Base-by-base conservation (phyloP, 2,888 invertebrate species). In the Rhagophthalmus giganteus region DNA sequence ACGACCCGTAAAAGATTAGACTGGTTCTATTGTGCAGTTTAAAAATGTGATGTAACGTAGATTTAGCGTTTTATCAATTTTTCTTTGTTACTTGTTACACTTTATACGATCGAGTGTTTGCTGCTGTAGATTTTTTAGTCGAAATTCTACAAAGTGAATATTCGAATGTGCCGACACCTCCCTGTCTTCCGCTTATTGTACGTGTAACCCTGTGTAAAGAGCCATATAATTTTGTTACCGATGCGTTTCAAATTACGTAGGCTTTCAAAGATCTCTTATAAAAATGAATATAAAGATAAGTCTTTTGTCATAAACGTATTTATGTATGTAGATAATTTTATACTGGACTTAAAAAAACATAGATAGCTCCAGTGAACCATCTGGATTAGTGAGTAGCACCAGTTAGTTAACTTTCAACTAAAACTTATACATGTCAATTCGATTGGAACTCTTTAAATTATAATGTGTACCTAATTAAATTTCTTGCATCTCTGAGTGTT, bases 401-500 rank as follows among this genome's bases (percentile, higher is more conserved):
- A 6, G n/a, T 3, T 7, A 65, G 60, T 57, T 63, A 58, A 62
- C 64, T 62, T 66, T 65, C 58, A 67, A 64, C 47, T 55, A 54
- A n/a, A n/a, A 58, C 60, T 65, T 66, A 64, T 70, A 67, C 66
- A 67, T 71, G 71, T 71, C 71, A 71, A 71, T 71, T 54, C 44
- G 34, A 54, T 45, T 54, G 42, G 54, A 60, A 49, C 48, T 44
- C 44, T 49, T 49, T 47, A 47, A 47, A 52, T 45, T 46, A 52
- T 47, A 47, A 54, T 54, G 42, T 54, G 49, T 54, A 54, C 53
- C 53, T 54, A 54, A 54, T 34, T 41, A 54, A 48, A 48, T 55
- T 69, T 67, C 68, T 72, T 72, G 72, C 74, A 72, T 76, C 71
- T 69, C 63, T 68, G 66, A 64, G 70, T 69, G 73, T 73, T 72